Evolutionary conservation across 1,140 invertebrate species (phyloP).

Genomic region (Aradophagus sp.): DNA sequence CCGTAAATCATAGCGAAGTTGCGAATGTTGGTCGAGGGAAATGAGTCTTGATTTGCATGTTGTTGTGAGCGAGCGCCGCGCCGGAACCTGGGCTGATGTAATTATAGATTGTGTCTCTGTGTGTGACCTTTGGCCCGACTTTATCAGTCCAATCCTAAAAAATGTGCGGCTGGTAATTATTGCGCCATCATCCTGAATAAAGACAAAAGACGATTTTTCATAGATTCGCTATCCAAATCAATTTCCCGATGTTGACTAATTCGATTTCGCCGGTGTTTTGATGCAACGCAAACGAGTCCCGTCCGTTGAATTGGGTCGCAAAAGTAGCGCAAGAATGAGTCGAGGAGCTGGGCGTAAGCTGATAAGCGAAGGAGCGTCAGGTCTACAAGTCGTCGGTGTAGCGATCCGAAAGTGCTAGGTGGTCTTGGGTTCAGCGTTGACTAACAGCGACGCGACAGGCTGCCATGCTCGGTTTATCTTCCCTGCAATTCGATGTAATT

Average conservation of each 20-base stretch:
- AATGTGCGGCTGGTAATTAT: conserved; percentile 65
- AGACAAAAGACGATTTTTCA: conserved; percentile 7
- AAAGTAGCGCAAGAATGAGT: neutral
- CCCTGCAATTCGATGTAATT: conserved; percentile 57
- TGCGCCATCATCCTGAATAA: conserved; percentile 26
- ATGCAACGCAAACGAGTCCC: neutral
- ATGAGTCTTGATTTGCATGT: conserved; percentile 28
- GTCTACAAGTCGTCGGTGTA: conserved; percentile 6
- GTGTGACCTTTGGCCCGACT: conserved; percentile 62
- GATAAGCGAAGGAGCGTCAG: neutral
- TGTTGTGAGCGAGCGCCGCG: conserved; percentile 11
- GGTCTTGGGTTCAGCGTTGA: conserved; percentile 62
- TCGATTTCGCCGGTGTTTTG: neutral
- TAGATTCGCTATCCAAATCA: too few species aligned
- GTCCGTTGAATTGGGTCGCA: neutral
- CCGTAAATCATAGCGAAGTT: conserved; percentile 40
- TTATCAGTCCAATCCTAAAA: conserved; percentile 62
- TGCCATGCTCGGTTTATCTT: conserved; percentile 64
- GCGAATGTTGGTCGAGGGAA: conserved; percentile 22
- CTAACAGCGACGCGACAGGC: conserved; percentile 67
- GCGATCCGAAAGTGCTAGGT: conserved; percentile 56
- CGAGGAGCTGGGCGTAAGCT: neutral
- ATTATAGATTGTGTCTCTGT: conserved; percentile 72
- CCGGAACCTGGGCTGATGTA: conserved; percentile 60
- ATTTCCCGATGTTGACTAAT: too few species aligned